phyloP scores from a whole-genome alignment of 2,113 vertebrate species.

The Callorhinus ursinus region DNA sequence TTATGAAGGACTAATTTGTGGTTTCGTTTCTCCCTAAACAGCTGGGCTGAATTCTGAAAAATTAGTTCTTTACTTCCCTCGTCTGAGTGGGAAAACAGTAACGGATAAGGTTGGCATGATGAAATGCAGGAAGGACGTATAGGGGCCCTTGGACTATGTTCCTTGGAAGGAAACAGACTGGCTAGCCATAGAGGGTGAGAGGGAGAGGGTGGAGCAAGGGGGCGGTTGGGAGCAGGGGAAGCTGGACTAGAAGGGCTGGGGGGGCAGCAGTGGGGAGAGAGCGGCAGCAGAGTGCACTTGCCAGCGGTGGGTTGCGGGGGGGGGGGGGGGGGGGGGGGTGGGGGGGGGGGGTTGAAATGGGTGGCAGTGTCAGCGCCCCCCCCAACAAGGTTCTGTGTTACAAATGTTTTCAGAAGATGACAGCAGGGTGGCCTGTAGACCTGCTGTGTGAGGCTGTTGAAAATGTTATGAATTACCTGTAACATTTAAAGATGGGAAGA shows the following conservation, averaged over 20 bases:
- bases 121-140: constrained; percentile 50
- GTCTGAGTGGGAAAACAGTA: constrained; percentile 56
- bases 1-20: constrained; percentile 54
- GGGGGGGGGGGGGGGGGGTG: too few species aligned
- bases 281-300: not conserved
- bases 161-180: constrained; percentile 28
- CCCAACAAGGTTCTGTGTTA: not conserved
- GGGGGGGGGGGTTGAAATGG: not conserved
- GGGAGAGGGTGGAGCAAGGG: not conserved
- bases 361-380: not conserved
- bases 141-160: not conserved
- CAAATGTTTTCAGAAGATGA: not conserved
- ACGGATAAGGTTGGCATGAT: not conserved
- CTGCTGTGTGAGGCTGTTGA: not conserved
- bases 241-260: not conserved
- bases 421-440: not conserved
- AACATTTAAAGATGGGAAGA: not conserved
- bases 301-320: too few species aligned
- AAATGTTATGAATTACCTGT: not conserved
- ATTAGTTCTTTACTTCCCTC: constrained; percentile 57
- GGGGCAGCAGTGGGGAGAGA: not conserved
- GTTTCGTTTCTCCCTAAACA: constrained; percentile 57
- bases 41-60: constrained; percentile 59
- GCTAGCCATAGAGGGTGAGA: not conserved
- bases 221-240: not conserved